Evolutionary conservation across 2,797 vertebrate species (phyloP).

Genomic region (Gymnoscopelus braueri): DNA sequence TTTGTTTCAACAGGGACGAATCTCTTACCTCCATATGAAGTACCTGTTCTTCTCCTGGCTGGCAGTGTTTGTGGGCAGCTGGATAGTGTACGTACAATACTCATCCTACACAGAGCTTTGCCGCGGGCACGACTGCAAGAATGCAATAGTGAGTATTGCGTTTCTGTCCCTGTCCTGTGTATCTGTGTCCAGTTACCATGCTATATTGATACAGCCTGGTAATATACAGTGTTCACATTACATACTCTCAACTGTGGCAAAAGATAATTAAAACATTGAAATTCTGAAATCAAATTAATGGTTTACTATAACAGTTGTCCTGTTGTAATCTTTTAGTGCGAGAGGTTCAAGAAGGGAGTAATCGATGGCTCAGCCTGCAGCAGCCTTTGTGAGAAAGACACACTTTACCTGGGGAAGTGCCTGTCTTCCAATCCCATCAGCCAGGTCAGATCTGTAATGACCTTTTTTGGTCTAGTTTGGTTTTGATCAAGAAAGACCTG

Average conservation of each 20-base stretch:
- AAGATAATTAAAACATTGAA: neutral
- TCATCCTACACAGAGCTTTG: constrained; percentile 96
- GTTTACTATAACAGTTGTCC: too few species aligned
- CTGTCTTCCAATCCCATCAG: constrained; percentile 90
- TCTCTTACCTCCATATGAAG: constrained; percentile 93
- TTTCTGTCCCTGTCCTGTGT: neutral
- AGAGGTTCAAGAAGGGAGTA: constrained; percentile 94
- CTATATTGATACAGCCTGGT: neutral
- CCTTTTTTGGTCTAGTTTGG: neutral
- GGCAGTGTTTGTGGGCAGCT: constrained; percentile 95
- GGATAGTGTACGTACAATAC: constrained; percentile 96
- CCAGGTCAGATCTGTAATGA: constrained; percentile 83
- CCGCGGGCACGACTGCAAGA: constrained; percentile 95
- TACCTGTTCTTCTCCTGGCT: constrained; percentile 98
- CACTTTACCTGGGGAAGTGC: constrained; percentile 94
- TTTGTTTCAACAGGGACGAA: constrained; percentile 82
- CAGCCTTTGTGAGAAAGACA: constrained; percentile 94
- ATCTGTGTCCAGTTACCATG: constrained; percentile 3
- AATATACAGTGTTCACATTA: neutral
- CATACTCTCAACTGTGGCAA: neutral
- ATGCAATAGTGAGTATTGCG: constrained; percentile 86
- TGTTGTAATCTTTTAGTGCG: constrained; percentile 83
- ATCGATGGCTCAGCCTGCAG: constrained; percentile 96
- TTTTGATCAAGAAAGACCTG: neutral
- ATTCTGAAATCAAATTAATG: too few species aligned